phyloP scores from a whole-genome alignment of 2,888 invertebrate genomes.

The Drosophila trichaetosa region DNA sequence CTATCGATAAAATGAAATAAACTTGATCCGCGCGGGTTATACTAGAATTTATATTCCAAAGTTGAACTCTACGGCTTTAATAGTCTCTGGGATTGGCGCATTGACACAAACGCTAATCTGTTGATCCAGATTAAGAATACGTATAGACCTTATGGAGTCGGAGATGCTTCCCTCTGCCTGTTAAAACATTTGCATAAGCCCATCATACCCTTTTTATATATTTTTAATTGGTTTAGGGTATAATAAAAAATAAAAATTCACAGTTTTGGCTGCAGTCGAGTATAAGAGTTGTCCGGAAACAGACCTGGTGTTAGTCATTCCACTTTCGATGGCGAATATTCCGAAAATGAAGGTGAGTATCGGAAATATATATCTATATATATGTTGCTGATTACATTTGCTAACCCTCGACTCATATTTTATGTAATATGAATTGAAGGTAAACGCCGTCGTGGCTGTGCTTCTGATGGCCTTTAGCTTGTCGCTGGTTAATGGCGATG shows the following conservation, averaged over 20 bases:
- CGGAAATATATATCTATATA: not conserved
- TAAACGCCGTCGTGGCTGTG: conserved; percentile 2
- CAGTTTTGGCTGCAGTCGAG: conserved; percentile 29
- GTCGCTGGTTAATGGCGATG: conserved; percentile 19
- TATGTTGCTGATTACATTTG: not conserved
- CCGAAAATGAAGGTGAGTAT: conserved; percentile 45
- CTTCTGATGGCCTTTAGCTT: conserved; percentile 19
- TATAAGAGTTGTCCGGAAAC: conserved; percentile 22
- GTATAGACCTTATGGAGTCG: not conserved
- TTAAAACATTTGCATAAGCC: not conserved
- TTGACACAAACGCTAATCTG: not conserved
- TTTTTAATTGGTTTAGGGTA: not conserved
- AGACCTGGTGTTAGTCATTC: not conserved
- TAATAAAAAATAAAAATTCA: not conserved
- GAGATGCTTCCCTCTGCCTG: not conserved
- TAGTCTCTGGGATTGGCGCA: not conserved
- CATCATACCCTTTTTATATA: not conserved
- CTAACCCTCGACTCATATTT: conserved; percentile 23
- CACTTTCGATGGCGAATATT: conserved; percentile 8
- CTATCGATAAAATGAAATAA: not conserved
- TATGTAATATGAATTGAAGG: conserved; percentile 24
- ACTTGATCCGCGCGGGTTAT: not conserved
- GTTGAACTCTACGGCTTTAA: no score
- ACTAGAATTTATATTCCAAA: not conserved
- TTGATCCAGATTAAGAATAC: not conserved